phyloP scores from a whole-genome alignment of 2,888 invertebrate species.

The Synergus umbraculus region DNA sequence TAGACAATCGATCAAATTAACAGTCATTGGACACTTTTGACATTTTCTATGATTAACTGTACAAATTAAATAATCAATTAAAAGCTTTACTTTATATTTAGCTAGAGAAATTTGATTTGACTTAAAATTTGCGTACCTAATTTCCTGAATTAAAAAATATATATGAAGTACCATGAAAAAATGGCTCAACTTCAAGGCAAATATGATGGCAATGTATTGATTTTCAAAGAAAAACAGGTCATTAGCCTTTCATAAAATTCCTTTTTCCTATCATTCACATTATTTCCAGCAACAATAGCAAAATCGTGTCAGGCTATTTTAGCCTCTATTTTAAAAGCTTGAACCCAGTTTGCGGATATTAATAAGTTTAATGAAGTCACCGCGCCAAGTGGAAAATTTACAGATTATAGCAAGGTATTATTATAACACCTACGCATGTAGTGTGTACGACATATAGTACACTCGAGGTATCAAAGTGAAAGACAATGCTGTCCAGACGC shows the following conservation, averaged over 20 bases:
- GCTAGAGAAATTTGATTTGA: background rate
- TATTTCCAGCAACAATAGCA: background rate
- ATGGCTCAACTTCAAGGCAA: background rate
- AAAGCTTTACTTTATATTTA: background rate
- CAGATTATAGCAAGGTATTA: background rate
- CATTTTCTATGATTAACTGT: background rate
- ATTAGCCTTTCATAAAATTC: background rate
- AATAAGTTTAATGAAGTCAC: constrained; percentile 29
- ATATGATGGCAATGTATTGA: background rate
- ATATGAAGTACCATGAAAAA: background rate
- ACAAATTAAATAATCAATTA: background rate
- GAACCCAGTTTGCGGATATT: constrained; percentile 1
- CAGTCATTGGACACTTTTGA: background rate
- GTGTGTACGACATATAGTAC: background rate
- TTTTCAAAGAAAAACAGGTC: background rate
- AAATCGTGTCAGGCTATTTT: background rate
- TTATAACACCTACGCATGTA: constrained; percentile 5
- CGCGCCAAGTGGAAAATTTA: constrained; percentile 32
- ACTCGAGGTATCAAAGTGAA: constrained; percentile 57
- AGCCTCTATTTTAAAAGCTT: background rate
- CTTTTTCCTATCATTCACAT: background rate
- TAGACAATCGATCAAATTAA: background rate
- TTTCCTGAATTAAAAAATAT: background rate
- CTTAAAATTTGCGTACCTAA: background rate
- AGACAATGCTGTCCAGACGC: constrained; percentile 69